Conservation (phyloP, 2,797 vertebrate species). For the Silurus lanzhouensis region DNA sequence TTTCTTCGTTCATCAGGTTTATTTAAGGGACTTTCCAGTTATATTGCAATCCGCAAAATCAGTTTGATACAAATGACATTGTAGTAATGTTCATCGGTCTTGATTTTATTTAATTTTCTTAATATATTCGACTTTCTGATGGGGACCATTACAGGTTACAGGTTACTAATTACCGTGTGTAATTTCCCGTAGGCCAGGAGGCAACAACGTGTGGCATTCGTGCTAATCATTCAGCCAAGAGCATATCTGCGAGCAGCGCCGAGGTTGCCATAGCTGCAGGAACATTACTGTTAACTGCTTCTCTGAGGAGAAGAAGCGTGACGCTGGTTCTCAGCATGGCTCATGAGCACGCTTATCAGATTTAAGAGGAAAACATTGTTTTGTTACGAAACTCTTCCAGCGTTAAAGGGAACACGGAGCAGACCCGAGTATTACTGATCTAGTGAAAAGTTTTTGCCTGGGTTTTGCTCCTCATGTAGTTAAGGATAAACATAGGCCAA, state of each 20-base stretch:
- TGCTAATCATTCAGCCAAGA: constrained; percentile 56
- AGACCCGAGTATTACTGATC: not conserved
- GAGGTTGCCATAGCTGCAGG: constrained; percentile 67
- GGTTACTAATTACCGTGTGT: not conserved
- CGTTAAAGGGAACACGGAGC: not conserved
- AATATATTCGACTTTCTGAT: constrained; percentile 19
- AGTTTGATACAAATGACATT: not conserved
- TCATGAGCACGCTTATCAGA: constrained; percentile 41
- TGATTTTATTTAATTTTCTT: not conserved
- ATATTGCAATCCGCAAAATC: not conserved
- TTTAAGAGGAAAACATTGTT: constrained; percentile 19
- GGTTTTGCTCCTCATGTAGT: not conserved
- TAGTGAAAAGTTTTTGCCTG: not conserved
- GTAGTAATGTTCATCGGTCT: not conserved
- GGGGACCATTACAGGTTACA: not conserved
- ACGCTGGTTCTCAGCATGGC: constrained; percentile 52
- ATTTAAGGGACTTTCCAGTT: constrained; percentile 15
- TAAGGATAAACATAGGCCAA: constrained; percentile 9
- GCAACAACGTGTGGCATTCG: constrained; percentile 53
- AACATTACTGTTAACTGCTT: constrained; percentile 56
- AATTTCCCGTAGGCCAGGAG: not conserved
- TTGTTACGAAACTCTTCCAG: constrained; percentile 30
- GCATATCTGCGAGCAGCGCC: constrained; percentile 63
- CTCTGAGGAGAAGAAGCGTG: constrained; percentile 43
- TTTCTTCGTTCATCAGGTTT: not conserved